Evolutionary conservation across 2,797 vertebrate genomes (phyloP), one percentile per base, ranked within the genome.

Genomic region (Cossypha polioptera): DNA sequence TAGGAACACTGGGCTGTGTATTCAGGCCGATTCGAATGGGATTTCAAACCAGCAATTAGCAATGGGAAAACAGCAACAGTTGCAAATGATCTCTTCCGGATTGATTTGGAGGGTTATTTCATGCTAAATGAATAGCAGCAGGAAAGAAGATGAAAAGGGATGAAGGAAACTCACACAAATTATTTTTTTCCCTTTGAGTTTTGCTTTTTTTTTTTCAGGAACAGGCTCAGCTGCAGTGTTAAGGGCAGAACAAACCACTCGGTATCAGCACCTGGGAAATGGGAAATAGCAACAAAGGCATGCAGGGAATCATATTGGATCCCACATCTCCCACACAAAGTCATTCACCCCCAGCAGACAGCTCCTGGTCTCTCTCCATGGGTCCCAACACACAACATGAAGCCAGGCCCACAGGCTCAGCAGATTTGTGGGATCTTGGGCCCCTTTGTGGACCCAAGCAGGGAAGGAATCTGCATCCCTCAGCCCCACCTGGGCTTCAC

Each of bases 41-140:
- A 71, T 91, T 93, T 82, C 84, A 77, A 77, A 55, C 50, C 38
- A 68, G 78, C 82, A 93, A 95, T 95, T 95, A 91, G 84, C 90
- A 57, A 50, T 40, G 83, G 77, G 74, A 43, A 90, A 97, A 73
- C 10, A 81, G 90, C 58, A 88, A 88, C 84, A 47, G 63, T 95
- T 77, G 91, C 84, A 67, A 93, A 89, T 31, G 26, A 74, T 94
- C 86, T 83, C 91, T 96, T 96, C 91, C 38, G 53, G 94, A 91
- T 89, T 82, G 88, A 93, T 94, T 71, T 90, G 89, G 81, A 94
- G 78, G 81, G 92, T 93, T 95, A 71, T 96, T 96, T 96, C 92
- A 94, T 92, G 94, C 84, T 77, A 91, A 85, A 43, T 95, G 86
- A 96, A 89, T 80, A 94, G 92, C 86, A 86, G 75, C 93, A 93